Percentiles rank a stretch among this genome's conserved stretches.
Conservation (phyloP, 2,797 vertebrate species). For the Falco cherrug region DNA sequence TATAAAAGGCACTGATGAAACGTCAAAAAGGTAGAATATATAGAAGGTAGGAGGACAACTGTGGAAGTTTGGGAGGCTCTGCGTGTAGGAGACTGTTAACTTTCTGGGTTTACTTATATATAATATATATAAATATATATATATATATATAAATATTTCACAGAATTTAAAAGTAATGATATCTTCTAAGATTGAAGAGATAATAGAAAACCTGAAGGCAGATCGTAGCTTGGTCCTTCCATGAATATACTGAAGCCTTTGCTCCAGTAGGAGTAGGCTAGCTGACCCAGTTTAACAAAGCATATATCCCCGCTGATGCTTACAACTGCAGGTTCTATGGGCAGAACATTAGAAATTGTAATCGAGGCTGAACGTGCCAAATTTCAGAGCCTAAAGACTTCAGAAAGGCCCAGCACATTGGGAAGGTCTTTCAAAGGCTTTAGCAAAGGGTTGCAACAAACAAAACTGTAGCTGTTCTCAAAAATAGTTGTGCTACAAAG, state of each 20-base stretch:
- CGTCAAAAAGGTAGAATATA: not conserved
- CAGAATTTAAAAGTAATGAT: not conserved
- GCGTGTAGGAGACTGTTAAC: not conserved
- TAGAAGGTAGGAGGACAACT: not conserved
- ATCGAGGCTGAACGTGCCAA: not conserved
- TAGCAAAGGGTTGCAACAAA: not conserved
- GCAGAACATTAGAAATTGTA: not conserved
- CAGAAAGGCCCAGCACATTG: not conserved
- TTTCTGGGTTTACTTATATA: not conserved
- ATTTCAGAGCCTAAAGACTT: not conserved
- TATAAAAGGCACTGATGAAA: not conserved
- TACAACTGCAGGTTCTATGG: not conserved
- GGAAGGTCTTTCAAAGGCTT: not conserved
- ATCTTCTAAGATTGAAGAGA: not conserved
- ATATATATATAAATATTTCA: not conserved
- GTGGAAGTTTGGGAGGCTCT: not conserved
- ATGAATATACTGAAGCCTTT: not conserved
- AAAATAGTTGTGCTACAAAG: not conserved
- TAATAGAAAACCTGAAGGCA: not conserved
- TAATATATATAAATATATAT: too few species aligned
- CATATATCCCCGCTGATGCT: not conserved
- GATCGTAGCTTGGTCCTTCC: not conserved
- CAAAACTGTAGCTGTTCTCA: not conserved
- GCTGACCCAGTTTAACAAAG: not conserved
- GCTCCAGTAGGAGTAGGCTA: not conserved